Percentiles rank a stretch among this genome's conserved stretches.
Conservation (phyloP, 2,888 invertebrate species). For the Eristalis tenax region DNA sequence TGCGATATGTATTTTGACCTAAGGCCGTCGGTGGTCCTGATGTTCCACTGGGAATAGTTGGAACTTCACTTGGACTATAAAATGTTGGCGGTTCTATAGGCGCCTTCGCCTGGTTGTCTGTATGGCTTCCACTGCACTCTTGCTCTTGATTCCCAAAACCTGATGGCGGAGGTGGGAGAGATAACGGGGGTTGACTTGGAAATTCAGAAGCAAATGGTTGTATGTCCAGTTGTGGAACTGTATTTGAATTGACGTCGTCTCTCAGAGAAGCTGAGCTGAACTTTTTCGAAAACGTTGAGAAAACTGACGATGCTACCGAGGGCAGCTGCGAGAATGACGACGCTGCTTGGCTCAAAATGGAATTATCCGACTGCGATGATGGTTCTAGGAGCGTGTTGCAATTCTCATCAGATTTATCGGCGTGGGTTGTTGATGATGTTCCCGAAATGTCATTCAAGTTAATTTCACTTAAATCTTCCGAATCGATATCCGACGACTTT, state of each 20-base stretch:
- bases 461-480: constrained; percentile 82
- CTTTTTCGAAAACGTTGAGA: constrained; percentile 83
- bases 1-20: constrained; percentile 84
- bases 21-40: constrained; percentile 57
- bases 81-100: constrained; percentile 77
- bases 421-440: constrained; percentile 32
- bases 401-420: constrained; percentile 75
- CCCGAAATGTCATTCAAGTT: constrained; percentile 80
- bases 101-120: constrained; percentile 22
- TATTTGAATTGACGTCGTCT: constrained; percentile 71
- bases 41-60: constrained; percentile 40
- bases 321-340: constrained; percentile 83
- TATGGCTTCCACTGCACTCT: constrained; percentile 20
- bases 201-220: constrained; percentile 76
- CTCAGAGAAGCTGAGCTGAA: constrained; percentile 76
- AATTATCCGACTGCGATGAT: constrained; percentile 73
- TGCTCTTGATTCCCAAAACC: constrained; percentile 26
- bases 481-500: constrained; percentile 78
- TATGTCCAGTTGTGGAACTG: constrained; percentile 76
- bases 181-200: constrained; percentile 35
- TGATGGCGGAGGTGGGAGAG: constrained; percentile 46
- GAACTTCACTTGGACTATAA: constrained; percentile 78
- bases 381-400: constrained; percentile 76
- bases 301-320: constrained; percentile 85
- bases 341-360: constrained; percentile 78